Percentiles rank a stretch among this genome's conserved stretches.
phyloP scores from a whole-genome alignment of 2,888 invertebrate species.

The Cerceris ruficornis region DNA sequence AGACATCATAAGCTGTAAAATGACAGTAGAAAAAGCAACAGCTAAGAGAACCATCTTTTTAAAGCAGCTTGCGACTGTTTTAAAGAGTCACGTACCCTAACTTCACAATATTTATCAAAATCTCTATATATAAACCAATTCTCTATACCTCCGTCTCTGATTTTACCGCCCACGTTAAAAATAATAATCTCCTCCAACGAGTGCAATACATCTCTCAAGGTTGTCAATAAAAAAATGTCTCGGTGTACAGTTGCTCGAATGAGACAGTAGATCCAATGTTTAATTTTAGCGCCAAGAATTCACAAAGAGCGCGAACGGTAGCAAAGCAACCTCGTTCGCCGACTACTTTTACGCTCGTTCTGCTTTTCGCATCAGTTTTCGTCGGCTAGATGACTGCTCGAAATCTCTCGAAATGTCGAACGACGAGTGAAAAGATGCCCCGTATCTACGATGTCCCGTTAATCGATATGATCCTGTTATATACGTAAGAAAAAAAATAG shows the following conservation, averaged over 20 bases:
- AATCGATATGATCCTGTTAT: slow-evolving; percentile 38
- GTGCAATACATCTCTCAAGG: slow-evolving; percentile 4
- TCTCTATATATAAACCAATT: too few relatives aligned
- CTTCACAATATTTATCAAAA: too few relatives aligned
- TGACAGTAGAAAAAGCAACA: too few relatives aligned
- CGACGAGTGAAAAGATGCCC: slow-evolving; percentile 12
- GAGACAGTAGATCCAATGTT: background rate
- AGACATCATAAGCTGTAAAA: too few relatives aligned
- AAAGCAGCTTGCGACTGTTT: too few relatives aligned
- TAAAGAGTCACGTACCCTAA: too few relatives aligned
- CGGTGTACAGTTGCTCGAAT: background rate
- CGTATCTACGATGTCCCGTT: slow-evolving; percentile 29
- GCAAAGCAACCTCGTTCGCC: background rate
- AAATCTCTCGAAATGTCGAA: background rate
- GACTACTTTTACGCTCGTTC: background rate
- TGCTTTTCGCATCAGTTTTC: background rate
- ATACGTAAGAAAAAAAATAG: background rate
- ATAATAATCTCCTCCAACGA: background rate
- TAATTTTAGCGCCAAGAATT: slow-evolving; percentile 11
- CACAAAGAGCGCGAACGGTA: background rate
- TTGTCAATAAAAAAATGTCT: slow-evolving; percentile 20
- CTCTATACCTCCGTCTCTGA: too few relatives aligned
- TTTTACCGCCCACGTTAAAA: slow-evolving; percentile 4
- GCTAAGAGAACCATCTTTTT: too few relatives aligned
- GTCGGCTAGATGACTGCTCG: background rate